Base-by-base conservation (phyloP, 2,113 vertebrate genomes). In the Corvus moneduloides region DNA sequence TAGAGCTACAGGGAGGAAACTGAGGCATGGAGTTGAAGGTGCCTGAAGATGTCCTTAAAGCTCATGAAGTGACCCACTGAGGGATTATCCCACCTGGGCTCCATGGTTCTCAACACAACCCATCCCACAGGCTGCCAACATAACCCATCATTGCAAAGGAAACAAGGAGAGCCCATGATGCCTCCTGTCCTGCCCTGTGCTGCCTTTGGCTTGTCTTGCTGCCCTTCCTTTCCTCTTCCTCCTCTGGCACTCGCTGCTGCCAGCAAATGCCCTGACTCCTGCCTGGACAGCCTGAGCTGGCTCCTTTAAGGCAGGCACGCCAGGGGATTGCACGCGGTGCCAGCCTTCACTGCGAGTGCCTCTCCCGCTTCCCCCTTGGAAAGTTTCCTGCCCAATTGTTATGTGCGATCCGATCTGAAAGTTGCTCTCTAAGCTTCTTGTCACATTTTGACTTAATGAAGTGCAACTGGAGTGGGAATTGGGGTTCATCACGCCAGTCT, bases 381-480 rank as follows among this genome's bases (percentile, higher is more conserved):
- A 99, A 99, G 98, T 99, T 99, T 98, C 98, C 98, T 99, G 98
- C 98, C 98, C 96, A 98, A 99, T 99, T 99, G 99, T 99, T 99
- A 99, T 99, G 99, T 99, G 99, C 96, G 99, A 99, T 99, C 99
- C 98, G 99, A 99, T 99, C 99, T 99, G 98, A 98, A 98, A 99
- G 99, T 99, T 99, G 99, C 98, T 99, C 99, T 99, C 99, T 99
- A 99, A 99, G 99, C 99, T 99, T 99, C 99, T 99, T 99, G 99
- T 99, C 99, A 99, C 99, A 99, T 99, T 99, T 99, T 99, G 99
- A 99, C 99, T 99, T 99, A 99, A 99, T 99, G 99, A 99, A 99
- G 99, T 99, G 99, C 99, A 99, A 99, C 99, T 99, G 99, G 99
- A 99, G 98, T 99, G 99, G 99, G 99, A 99, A 99, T 99, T 98